Percentiles rank a stretch among this genome's conserved stretches.
phyloP scores from a whole-genome alignment of 2,113 vertebrate species.

The Clarias macrocephalus region DNA sequence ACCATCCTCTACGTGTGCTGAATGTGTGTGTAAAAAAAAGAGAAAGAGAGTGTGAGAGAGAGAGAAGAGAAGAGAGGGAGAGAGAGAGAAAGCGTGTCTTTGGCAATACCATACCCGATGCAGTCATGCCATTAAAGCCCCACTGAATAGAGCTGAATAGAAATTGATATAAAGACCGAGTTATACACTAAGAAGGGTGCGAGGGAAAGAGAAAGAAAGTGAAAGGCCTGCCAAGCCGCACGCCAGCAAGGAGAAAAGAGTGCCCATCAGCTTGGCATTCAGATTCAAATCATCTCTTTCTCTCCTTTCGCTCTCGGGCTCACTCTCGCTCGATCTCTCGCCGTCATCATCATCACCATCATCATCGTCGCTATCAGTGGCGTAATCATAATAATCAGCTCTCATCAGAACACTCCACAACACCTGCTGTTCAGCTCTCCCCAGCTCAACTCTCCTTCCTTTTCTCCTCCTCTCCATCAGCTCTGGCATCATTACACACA shows the following conservation, averaged over 20 bases:
- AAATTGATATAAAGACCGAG: neutral
- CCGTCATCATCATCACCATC: slow-evolving; percentile 59
- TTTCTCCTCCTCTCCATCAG: slow-evolving; percentile 7
- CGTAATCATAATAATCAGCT: slow-evolving; percentile 59
- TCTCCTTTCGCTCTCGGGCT: slow-evolving; percentile 53
- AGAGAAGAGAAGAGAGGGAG: neutral
- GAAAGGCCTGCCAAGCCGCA: slow-evolving; percentile 25
- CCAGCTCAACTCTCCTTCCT: slow-evolving; percentile 32
- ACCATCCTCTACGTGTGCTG: slow-evolving; percentile 34
- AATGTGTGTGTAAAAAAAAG: slow-evolving; percentile 7
- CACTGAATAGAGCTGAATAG: neutral
- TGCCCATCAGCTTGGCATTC: slow-evolving; percentile 46
- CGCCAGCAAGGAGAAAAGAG: slow-evolving; percentile 29
- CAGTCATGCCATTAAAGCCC: neutral
- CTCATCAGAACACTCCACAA: slow-evolving; percentile 48
- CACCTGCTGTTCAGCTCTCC: slow-evolving; percentile 52
- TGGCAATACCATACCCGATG: neutral
- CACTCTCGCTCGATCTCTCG: slow-evolving; percentile 46
- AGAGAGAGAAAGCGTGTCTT: neutral
- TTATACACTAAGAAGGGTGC: neutral
- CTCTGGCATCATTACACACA: slow-evolving; percentile 30
- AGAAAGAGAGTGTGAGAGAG: neutral
- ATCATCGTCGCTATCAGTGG: slow-evolving; percentile 55
- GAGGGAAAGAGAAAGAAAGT: neutral
- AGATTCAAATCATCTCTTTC: slow-evolving; percentile 57